Evolutionary conservation across 2,888 invertebrate genomes (phyloP).

Genomic region (Vesta saturnalis): DNA sequence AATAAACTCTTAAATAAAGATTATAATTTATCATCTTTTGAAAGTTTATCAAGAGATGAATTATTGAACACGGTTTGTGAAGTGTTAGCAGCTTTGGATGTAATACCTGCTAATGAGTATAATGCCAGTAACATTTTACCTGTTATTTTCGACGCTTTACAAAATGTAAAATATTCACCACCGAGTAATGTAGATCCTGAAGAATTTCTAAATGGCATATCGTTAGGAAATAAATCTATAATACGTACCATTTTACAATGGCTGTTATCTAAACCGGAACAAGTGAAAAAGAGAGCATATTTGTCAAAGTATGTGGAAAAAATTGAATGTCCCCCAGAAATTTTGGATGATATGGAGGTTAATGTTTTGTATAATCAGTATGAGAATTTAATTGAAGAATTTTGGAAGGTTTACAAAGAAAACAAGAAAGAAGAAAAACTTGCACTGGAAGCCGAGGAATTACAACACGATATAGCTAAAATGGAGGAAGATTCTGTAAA

Average conservation of each 20-base stretch:
- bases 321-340: slow-evolving; percentile 44
- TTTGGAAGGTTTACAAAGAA: slow-evolving; percentile 58
- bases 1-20: slow-evolving; percentile 77
- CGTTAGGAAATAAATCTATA: slow-evolving; percentile 74
- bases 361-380: slow-evolving; percentile 77
- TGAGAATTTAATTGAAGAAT: slow-evolving; percentile 79
- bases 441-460: slow-evolving; percentile 77
- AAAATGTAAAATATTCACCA: slow-evolving; percentile 46
- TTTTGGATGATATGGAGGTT: slow-evolving; percentile 78
- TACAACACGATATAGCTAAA: slow-evolving; percentile 83
- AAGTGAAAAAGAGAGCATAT: slow-evolving; percentile 84
- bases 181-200: slow-evolving; percentile 29
- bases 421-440: slow-evolving; percentile 55
- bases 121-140: slow-evolving; percentile 42
- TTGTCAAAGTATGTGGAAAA: slow-evolving; percentile 68
- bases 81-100: slow-evolving; percentile 77
- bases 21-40: slow-evolving; percentile 87
- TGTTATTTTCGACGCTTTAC: slow-evolving; percentile 42
- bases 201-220: slow-evolving; percentile 43
- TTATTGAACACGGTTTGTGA: slow-evolving; percentile 82
- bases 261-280: slow-evolving; percentile 77
- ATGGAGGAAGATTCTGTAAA: slow-evolving; percentile 79
- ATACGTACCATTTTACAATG: slow-evolving; percentile 84
- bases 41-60: slow-evolving; percentile 78
- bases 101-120: slow-evolving; percentile 66